Evolutionary conservation across 1,140 invertebrate species (phyloP).

Genomic region (Zaprionus capensis): DNA sequence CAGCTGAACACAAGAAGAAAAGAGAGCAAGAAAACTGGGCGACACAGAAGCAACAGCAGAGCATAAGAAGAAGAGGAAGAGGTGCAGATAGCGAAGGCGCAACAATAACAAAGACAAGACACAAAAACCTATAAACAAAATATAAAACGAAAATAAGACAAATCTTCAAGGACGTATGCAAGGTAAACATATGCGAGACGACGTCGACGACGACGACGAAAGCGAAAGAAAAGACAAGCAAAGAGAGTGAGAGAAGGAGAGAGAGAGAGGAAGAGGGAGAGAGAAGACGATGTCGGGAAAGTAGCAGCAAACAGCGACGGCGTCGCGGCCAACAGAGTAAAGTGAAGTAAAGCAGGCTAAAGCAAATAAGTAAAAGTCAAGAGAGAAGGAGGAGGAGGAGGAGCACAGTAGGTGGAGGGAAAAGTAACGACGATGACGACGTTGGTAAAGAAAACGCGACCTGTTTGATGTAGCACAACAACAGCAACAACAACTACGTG

Average conservation of each 20-base stretch:
- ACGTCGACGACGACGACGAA: constrained; percentile 8
- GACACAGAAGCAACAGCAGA: constrained; percentile 3
- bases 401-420: constrained; percentile 16
- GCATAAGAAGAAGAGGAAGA: constrained; percentile 28
- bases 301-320: constrained; percentile 6
- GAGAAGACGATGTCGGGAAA: constrained; percentile 19
- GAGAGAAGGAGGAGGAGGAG: neutral
- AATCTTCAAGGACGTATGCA: constrained; percentile 81
- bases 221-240: constrained; percentile 14
- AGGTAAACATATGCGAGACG: constrained; percentile 73
- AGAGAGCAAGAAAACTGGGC: constrained; percentile 9
- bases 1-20: constrained; percentile 29
- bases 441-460: constrained; percentile 74
- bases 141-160: constrained; percentile 75
- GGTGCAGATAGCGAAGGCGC: constrained; percentile 33
- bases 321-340: constrained; percentile 13
- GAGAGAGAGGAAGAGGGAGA: constrained; percentile 8
- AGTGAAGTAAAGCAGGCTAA: constrained; percentile 26
- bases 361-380: constrained; percentile 69
- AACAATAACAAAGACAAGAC: constrained; percentile 46
- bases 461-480: constrained; percentile 63
- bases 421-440: constrained; percentile 49
- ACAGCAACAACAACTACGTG: constrained; percentile 21
- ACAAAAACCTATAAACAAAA: constrained; percentile 70
- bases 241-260: constrained; percentile 6